A percentile compares a stretch with the other conserved stretches of the same genome.
These are phyloP conservation scores for Spilosoma lubricipeda DNA, from an alignment of 2,888 invertebrate genomes.

Conservation along the genomic window DNA sequence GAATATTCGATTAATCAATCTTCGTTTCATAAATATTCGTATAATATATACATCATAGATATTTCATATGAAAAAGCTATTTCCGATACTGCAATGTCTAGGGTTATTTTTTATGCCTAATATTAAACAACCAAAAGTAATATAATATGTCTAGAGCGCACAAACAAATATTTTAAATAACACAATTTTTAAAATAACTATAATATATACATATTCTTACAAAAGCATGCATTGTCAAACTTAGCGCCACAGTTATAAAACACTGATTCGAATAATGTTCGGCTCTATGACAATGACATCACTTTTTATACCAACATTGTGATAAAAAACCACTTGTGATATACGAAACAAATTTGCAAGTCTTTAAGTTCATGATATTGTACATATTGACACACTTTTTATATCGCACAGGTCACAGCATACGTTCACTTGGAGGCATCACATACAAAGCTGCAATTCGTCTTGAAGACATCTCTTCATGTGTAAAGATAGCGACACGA, in stretches of 20 bases:
- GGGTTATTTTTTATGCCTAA: not conserved
- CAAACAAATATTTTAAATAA: conserved; percentile 9
- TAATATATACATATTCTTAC: conserved; percentile 26
- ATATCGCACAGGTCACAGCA: not conserved
- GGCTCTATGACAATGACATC: conserved; percentile 13
- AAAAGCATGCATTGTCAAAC: conserved; percentile 16
- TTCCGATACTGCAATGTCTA: not conserved
- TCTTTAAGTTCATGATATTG: not conserved
- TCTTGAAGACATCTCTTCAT: not conserved
- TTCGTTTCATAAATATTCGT: not conserved
- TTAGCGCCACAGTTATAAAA: conserved; percentile 12
- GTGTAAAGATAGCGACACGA: not conserved
- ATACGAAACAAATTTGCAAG: conserved; percentile 5
- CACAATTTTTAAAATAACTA: conserved; percentile 19
- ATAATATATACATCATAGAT: not conserved
- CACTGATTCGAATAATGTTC: conserved; percentile 12
- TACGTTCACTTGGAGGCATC: not conserved
- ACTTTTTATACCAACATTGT: conserved; percentile 8
- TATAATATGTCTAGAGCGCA: not conserved
- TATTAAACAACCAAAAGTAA: conserved; percentile 11
- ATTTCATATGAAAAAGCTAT: not conserved
- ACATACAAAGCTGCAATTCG: not conserved
- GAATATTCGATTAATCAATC: not conserved
- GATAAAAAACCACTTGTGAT: conserved; percentile 19
- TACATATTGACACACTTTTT: not conserved